Evolutionary conservation across 2,888 invertebrate species (phyloP).

Genomic region (Antitype chi): DNA sequence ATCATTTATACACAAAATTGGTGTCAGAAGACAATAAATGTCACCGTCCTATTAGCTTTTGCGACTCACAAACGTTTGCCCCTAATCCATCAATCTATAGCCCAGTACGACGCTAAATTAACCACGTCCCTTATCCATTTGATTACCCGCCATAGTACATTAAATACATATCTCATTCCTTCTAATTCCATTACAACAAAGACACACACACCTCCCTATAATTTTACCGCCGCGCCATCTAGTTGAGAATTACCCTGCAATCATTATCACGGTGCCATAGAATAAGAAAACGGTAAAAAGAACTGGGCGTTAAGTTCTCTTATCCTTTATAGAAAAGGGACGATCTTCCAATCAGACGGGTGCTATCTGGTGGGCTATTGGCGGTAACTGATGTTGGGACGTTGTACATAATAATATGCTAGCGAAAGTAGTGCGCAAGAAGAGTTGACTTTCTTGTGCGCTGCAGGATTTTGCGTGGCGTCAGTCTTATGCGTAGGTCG

Average conservation of each 20-base stretch:
- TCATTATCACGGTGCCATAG: conserved; percentile 74
- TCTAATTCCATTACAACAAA: conserved; percentile 49
- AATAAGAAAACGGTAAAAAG: neutral
- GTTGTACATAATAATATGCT: too few species aligned
- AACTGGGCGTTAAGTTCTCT: too few species aligned
- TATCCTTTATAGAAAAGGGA: too few species aligned
- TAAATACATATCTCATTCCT: conserved; percentile 42
- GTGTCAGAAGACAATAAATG: neutral
- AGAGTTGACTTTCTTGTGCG: too few species aligned
- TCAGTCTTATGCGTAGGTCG: too few species aligned
- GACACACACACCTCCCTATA: conserved; percentile 51
- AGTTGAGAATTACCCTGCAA: conserved; percentile 73
- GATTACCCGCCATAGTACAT: conserved; percentile 31
- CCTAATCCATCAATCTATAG: conserved; percentile 3
- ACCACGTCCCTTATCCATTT: conserved; percentile 7
- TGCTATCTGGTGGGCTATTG: too few species aligned
- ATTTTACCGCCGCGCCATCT: conserved; percentile 57
- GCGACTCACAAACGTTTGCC: conserved; percentile 35
- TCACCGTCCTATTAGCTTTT: neutral
- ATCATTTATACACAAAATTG: neutral
- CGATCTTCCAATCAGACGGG: too few species aligned
- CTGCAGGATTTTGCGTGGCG: too few species aligned
- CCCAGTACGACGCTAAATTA: conserved; percentile 15
- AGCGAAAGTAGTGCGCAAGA: too few species aligned
- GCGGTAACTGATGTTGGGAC: too few species aligned